phyloP scores from a whole-genome alignment of 1,140 invertebrate species.

The Metopolophium dirhodum region DNA sequence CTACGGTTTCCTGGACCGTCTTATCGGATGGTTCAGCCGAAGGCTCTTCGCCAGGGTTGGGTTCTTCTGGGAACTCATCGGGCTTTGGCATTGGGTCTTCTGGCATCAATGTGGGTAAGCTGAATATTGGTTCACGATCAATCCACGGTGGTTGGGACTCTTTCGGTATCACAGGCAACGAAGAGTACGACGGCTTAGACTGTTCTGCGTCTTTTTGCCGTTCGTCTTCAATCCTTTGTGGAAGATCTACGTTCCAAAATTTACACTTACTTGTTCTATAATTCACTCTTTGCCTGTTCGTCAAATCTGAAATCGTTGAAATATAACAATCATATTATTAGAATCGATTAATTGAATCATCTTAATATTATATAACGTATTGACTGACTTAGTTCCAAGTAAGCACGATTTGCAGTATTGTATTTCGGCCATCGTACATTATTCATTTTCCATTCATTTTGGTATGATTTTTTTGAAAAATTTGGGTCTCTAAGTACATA shows the following conservation, averaged over 20 bases:
- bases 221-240: slow-evolving; percentile 67
- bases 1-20: neutral
- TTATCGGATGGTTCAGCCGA: slow-evolving; percentile 61
- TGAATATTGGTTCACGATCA: slow-evolving; percentile 54
- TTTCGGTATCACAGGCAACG: slow-evolving; percentile 21
- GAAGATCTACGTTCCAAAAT: slow-evolving; percentile 77
- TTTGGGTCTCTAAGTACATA: slow-evolving; percentile 72
- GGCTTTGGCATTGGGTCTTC: slow-evolving; percentile 29
- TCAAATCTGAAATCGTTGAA: slow-evolving; percentile 35
- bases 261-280: slow-evolving; percentile 72
- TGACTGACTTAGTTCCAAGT: slow-evolving; percentile 75
- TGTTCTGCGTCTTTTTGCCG: slow-evolving; percentile 53
- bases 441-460: slow-evolving; percentile 71
- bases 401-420: slow-evolving; percentile 73
- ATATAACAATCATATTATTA: neutral
- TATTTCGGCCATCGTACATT: slow-evolving; percentile 82
- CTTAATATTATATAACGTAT: neutral
- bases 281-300: slow-evolving; percentile 60
- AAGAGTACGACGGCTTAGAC: slow-evolving; percentile 36
- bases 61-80: slow-evolving; percentile 59
- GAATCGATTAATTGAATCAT: neutral
- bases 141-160: neutral
- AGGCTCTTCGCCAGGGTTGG: slow-evolving; percentile 60
- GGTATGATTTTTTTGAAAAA: slow-evolving; percentile 68
- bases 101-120: slow-evolving; percentile 24